phyloP scores from a whole-genome alignment of 2,113 vertebrate species.

The Paradisaea rubra region DNA sequence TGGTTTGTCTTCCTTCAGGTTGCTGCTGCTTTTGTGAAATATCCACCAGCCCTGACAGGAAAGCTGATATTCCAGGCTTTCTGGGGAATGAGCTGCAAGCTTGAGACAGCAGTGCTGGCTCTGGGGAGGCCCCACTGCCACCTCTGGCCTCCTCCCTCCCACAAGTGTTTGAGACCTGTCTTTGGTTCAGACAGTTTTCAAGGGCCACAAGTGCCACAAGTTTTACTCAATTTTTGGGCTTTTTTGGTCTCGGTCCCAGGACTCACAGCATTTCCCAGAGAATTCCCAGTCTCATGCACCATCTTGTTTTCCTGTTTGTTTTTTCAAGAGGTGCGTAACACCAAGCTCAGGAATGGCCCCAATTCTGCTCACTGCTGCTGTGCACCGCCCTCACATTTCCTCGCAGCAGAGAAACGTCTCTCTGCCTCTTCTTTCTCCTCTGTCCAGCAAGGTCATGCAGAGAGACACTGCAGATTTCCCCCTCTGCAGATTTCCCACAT shows the following conservation, averaged over 20 bases:
- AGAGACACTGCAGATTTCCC: background rate
- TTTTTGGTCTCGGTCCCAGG: background rate
- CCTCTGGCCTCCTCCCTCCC: background rate
- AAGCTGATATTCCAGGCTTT: background rate
- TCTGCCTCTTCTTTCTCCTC: background rate
- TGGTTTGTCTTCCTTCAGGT: background rate
- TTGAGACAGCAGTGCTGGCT: background rate
- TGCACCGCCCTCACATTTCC: background rate
- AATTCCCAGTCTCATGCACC: background rate
- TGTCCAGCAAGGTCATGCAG: background rate
- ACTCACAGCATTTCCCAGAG: background rate
- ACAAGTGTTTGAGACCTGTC: background rate
- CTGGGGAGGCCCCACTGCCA: background rate
- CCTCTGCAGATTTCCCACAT: constrained; percentile 19
- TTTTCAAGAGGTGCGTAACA: background rate
- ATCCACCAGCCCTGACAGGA: background rate
- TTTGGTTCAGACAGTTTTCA: background rate
- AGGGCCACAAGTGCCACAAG: background rate
- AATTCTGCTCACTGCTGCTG: background rate
- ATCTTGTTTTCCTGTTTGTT: background rate
- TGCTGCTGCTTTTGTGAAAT: background rate
- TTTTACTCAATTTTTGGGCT: fast-evolving
- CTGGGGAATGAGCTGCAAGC: background rate
- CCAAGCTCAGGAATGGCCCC: background rate
- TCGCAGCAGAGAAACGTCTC: background rate